phyloP scores from a whole-genome alignment of 2,113 vertebrate genomes.

The Passer domesticus region DNA sequence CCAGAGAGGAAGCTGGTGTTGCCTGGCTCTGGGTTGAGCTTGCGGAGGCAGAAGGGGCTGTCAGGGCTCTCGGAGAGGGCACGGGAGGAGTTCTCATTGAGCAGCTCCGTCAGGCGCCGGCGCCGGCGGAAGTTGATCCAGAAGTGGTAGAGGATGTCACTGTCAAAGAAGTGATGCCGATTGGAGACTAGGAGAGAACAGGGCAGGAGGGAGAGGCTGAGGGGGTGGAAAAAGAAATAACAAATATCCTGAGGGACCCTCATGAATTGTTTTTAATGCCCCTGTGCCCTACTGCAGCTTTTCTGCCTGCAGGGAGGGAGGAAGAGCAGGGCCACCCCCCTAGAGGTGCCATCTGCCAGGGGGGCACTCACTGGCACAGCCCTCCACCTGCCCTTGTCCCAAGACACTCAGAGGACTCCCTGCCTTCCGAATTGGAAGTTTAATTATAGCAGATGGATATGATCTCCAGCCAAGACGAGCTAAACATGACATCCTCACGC shows the following conservation, averaged over 20 bases:
- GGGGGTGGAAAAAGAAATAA: accelerated
- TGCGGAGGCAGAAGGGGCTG: constrained; percentile 79
- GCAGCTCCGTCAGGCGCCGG: constrained; percentile 77
- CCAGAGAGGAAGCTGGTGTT: constrained; percentile 79
- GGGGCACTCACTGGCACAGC: not conserved
- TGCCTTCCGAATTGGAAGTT: not conserved
- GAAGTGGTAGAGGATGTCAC: constrained; percentile 84
- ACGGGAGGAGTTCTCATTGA: constrained; percentile 68
- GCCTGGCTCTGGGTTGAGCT: constrained; percentile 62
- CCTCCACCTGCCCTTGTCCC: not conserved
- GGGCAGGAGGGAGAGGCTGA: not conserved
- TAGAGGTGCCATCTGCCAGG: not conserved
- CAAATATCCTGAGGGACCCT: not conserved
- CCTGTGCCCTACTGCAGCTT: not conserved
- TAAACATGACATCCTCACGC: not conserved
- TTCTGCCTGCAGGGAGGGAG: not conserved
- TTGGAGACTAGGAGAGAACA: constrained; percentile 73
- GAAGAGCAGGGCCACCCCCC: not conserved
- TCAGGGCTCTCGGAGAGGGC: constrained; percentile 67
- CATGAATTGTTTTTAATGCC: not conserved
- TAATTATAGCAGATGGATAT: not conserved
- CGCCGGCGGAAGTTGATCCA: constrained; percentile 82
- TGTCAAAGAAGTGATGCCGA: constrained; percentile 83
- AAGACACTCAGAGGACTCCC: not conserved
- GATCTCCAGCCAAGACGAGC: not conserved